Base-by-base conservation (phyloP, 2,113 vertebrate species). In the Kryptolebias marmoratus region DNA sequence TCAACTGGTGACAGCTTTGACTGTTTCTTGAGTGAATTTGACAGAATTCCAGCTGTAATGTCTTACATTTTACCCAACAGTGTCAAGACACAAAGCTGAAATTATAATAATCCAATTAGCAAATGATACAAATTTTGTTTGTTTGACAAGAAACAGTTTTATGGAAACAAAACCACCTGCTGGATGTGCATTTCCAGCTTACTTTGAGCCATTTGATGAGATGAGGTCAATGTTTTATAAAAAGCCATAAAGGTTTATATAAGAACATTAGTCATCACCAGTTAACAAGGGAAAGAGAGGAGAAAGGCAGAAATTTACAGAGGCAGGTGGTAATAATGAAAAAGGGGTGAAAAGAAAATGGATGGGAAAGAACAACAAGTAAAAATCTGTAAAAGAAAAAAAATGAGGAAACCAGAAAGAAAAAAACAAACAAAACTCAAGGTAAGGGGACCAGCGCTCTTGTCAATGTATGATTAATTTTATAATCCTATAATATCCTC, bases 401-500 rank as follows among this genome's bases (percentile, higher is more conserved):
- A 77, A 0, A 49, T 16, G 44, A 8, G 49, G 1, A 42, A 30
- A 50, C 39, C 14, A 11, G 39, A 10, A 57, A 69, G 45, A 52
- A 75, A 49, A 31, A 16, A 87, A 36, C 36, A 36, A 42, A 42
- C 39, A 42, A 42, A 42, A 42, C 9, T 71, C 55, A 79, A 65
- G 48, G 44, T 32, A 50, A 45, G 64, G 31, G 55, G 22, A n/a
- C 14, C 31, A 76, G 72, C 84, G 82, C 87, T 81, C 68, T 69
- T 89, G 89, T 85, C 88, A 81, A 32, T n/a, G 44, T 77, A 68
- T 87, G 87, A 91, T 85, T 84, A 73, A 89, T 89, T 62, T 79
- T 61, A 83, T 88, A 77, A 88, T 87, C 85, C 79, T 77, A 79
- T 90, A 90, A 91, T 90, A 92, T 83, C 79, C 77, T 60, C 68